phyloP scores from a whole-genome alignment of 2,113 vertebrate genomes.

The Grantiella picta region DNA sequence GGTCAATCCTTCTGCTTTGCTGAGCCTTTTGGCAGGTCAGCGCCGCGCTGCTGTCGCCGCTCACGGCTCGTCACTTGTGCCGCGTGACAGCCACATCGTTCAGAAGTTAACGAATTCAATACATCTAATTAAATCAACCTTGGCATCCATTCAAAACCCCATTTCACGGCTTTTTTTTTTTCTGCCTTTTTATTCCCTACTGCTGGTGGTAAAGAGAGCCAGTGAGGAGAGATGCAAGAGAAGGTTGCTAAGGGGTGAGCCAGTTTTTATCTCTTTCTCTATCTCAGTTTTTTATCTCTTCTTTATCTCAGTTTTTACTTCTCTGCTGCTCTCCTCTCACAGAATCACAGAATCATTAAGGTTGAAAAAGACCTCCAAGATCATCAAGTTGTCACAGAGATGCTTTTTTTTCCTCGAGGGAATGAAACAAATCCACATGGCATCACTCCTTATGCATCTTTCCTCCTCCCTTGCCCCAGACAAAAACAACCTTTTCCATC shows the following conservation, averaged over 20 bases:
- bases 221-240: neutral
- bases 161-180: neutral
- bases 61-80: neutral
- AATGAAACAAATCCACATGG: neutral
- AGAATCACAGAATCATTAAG: neutral
- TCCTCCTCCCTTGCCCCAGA: neutral
- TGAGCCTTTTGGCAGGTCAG: conserved; percentile 48
- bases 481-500: neutral
- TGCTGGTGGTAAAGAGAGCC: neutral
- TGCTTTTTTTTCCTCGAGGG: neutral
- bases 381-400: neutral
- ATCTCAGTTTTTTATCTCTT: neutral
- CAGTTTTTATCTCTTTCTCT: neutral
- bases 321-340: neutral
- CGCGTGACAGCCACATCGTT: neutral
- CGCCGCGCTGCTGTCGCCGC: neutral
- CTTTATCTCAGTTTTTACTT: neutral
- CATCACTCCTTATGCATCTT: neutral
- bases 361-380: neutral
- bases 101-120: conserved; percentile 59
- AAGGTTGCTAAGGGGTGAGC: neutral
- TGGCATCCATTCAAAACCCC: conserved; percentile 55
- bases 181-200: neutral
- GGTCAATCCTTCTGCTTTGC: conserved; percentile 70
- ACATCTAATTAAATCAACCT: conserved; percentile 62